Evolutionary conservation across 2,113 vertebrate genomes (phyloP).

Genomic region (Megaceryle torquata): DNA sequence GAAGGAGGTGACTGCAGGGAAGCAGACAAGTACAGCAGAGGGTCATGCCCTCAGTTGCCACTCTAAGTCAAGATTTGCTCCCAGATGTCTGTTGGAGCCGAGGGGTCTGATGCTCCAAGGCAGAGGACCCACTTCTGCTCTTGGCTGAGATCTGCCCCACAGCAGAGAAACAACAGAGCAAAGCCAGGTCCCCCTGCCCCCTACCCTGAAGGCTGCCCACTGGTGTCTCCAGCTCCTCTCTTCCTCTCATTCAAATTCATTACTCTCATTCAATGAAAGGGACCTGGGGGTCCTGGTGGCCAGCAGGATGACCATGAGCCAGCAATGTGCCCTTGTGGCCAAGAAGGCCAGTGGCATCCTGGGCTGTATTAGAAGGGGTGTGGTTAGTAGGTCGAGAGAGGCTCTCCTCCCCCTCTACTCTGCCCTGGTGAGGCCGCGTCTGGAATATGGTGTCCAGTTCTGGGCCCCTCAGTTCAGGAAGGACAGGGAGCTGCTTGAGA

Average conservation of each 20-base stretch:
- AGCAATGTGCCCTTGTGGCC: too few species aligned
- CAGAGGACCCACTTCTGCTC: neutral
- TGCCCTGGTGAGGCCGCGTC: too few species aligned
- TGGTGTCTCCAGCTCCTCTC: neutral
- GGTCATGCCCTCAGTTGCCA: neutral
- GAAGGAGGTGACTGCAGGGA: neutral
- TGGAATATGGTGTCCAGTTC: too few species aligned
- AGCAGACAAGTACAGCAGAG: neutral
- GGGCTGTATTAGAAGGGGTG: too few species aligned
- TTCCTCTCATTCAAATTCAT: neutral
- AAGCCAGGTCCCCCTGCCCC: neutral
- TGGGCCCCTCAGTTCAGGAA: too few species aligned
- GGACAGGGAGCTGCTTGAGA: too few species aligned
- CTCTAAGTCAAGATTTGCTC: neutral
- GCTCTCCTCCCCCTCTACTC: too few species aligned
- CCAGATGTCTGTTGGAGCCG: accelerated
- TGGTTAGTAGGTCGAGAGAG: too few species aligned
- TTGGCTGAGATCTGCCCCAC: neutral
- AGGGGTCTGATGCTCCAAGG: neutral
- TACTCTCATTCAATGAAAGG: too few species aligned
- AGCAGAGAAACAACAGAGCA: neutral
- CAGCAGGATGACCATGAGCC: too few species aligned
- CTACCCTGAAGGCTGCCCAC: neutral
- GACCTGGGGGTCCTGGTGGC: too few species aligned
- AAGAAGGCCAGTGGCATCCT: too few species aligned